Base-by-base conservation (phyloP, 2,888 invertebrate species). In the Plagiodera versicolora region DNA sequence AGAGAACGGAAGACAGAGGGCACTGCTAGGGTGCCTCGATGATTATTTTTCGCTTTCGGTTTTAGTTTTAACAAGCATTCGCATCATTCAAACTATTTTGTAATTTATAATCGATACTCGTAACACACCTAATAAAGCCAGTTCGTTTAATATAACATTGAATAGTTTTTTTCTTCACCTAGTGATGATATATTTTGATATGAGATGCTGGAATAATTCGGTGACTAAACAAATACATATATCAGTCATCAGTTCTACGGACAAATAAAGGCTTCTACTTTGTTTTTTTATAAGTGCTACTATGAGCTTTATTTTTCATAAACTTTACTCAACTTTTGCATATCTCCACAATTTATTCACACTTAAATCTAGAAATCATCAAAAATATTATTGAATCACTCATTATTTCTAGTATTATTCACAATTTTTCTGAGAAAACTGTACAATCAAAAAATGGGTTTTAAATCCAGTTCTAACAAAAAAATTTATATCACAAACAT, bases 1-100 rank as follows among this genome's bases (percentile, higher is more conserved):
- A 88, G 74, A 89, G 98, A 65, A 89, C 88, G 0, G 91, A 90
- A 63, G 98, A 98, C 80, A 88, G 90, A 74, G 90, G 94, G 70
- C 88, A 87, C 58, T 92, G 94, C 83, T 94, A 88, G 82, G 44
- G 51, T n/a, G 9, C 63, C 47, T 44, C 6, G 60, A 65, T 54
- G 24, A 30, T 52, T 55, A 61, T 63, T 50, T 52, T 58, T 39
- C 56, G 61, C 58, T 66, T 66, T 59, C 50, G n/a, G 53, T 63
- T 58, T 60, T 59, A 56, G 50, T 59, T 62, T 58, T 60, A 60
- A 60, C 56, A 55, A 35, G 55, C n/a, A 3, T n/a, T 14, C 45
- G 55, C n/a, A 3, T n/a, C 39, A 14, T 39, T 39, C 39, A 39
- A n/a, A n/a, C n/a, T n/a, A n/a, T n/a, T 39, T 39, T 39, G 4